Conservation (phyloP, 2,113 vertebrate species). For the Nyctibius bracteatus region DNA sequence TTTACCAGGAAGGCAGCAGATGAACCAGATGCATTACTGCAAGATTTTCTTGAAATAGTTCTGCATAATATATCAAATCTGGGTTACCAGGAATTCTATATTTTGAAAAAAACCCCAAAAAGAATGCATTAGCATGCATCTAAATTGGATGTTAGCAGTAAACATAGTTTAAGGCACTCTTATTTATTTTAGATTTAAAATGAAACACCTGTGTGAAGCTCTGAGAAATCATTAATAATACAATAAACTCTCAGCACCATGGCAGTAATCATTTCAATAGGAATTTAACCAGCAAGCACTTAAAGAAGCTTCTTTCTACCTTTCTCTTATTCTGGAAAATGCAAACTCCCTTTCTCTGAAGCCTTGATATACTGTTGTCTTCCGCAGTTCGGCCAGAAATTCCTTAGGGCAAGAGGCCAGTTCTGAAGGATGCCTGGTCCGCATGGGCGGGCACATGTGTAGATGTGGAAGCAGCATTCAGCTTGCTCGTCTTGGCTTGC, state of each 20-base stretch:
- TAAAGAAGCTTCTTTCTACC: background rate
- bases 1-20: conserved; percentile 30
- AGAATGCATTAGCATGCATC: background rate
- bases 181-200: conserved; percentile 4
- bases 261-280: background rate
- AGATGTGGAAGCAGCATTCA: background rate
- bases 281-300: background rate
- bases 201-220: background rate
- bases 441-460: background rate
- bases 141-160: background rate
- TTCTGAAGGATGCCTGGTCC: background rate
- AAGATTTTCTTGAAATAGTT: conserved; percentile 30
- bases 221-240: background rate
- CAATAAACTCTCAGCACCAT: background rate
- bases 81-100: background rate
- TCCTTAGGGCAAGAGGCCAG: background rate
- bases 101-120: background rate
- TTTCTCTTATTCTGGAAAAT: background rate
- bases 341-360: background rate
- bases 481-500: background rate
- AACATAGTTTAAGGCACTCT: background rate
- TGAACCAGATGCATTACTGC: conserved; percentile 1
- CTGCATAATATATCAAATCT: background rate
- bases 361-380: background rate
- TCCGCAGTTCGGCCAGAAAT: background rate